Evolutionary conservation across 2,888 invertebrate species (phyloP), one percentile per base, ranked within the genome.

Genomic region (Spicauda simplicius): DNA sequence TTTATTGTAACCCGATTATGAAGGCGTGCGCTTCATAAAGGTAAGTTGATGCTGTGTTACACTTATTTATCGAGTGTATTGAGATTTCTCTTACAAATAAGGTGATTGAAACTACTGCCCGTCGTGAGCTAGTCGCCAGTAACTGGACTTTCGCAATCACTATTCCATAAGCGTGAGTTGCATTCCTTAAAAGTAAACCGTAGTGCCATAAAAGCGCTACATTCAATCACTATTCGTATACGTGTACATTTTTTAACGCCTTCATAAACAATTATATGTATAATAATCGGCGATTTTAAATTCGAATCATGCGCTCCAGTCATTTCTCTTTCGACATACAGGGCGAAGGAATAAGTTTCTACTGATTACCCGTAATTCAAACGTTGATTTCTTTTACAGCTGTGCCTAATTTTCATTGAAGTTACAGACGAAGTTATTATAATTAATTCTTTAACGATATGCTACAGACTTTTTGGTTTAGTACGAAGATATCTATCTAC

Each of bases 71-170:
- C 53, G 58, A 62, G 59, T 45, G 50, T 62, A 62, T 63, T 69
- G 63, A 68, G 72, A 72, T 74, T 73, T 71, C 74, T 72, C 70
- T 67, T 69, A 56, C 69, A 60, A 55, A 71, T 71, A 72, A 69
- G 71, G 72, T 62, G 70, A 72, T 72, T 71, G 74, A 69, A 70
- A 71, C 69, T 71, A 59, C 54, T 70, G 71, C 69, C 73, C 72
- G 71, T 70, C 72, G 77, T 75, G 75, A 76, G 75, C 78, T 74
- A 76, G 84, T 77, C 75, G 76, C 80, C 83, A 80, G 78, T 91
- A 91, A 92, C 92, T 85, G 92, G 91, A 92, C 92, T 92, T 90
- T 91, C 85, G 87, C 85, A 91, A 91, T 93, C 86, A 81, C 83
- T 87, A 92, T 91, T 91, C 92, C 83, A 78, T 83, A 80, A 77